phyloP scores from a whole-genome alignment of 92 coral and sea anemone genomes.

The Epizoanthus ramosus region DNA sequence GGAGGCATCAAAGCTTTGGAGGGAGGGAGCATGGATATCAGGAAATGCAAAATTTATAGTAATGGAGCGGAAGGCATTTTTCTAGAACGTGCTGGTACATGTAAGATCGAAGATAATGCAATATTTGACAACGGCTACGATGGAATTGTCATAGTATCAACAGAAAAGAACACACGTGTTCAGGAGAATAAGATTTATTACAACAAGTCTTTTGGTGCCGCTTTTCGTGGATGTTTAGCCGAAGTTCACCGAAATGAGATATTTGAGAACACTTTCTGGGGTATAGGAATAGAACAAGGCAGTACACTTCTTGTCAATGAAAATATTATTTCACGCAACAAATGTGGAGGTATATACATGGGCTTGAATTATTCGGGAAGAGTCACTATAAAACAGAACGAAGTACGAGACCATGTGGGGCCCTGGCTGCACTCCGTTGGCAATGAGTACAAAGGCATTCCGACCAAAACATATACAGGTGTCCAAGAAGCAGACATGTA shows the following conservation, averaged over 20 bases:
- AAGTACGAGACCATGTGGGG: conserved; percentile 62
- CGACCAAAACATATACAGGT: neutral
- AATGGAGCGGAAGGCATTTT: conserved; percentile 72
- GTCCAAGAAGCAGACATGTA: neutral
- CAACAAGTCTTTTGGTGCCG: conserved; percentile 27
- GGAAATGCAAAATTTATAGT: conserved; percentile 55
- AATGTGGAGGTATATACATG: conserved; percentile 70
- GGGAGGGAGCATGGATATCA: conserved; percentile 43
- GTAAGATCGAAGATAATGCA: conserved; percentile 53
- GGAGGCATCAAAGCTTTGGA: conserved; percentile 34
- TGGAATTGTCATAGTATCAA: conserved; percentile 60
- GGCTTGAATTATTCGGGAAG: conserved; percentile 52
- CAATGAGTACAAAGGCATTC: neutral
- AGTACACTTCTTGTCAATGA: conserved; percentile 43
- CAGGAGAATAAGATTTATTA: conserved; percentile 19
- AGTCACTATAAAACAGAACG: conserved; percentile 41
- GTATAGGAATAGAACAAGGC: conserved; percentile 42
- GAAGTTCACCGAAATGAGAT: conserved; percentile 43
- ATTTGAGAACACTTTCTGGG: conserved; percentile 66
- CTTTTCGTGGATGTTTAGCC: conserved; percentile 21
- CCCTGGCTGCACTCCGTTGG: conserved; percentile 51
- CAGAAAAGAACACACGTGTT: neutral
- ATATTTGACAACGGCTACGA: conserved; percentile 57
- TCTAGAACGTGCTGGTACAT: conserved; percentile 62
- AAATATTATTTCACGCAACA: conserved; percentile 59